Evolutionary conservation across 2,888 invertebrate species (phyloP).

Genomic region (Drosophila seclusa): DNA sequence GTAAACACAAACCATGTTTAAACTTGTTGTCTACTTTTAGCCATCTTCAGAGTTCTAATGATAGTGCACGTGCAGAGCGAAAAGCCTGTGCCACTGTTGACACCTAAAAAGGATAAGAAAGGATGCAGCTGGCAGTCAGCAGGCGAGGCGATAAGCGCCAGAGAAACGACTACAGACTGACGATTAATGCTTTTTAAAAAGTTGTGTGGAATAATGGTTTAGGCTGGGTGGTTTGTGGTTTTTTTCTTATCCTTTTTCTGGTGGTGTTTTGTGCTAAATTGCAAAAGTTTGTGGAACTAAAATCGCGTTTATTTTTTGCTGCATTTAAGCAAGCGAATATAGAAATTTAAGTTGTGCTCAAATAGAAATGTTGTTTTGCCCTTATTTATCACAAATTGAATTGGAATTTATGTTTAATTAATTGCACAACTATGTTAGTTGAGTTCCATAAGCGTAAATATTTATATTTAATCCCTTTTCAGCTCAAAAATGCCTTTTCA

Average conservation of each 20-base stretch:
- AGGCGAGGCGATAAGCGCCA: constrained; percentile 49
- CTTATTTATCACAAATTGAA: background rate
- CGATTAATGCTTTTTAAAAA: constrained; percentile 56
- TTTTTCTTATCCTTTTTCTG: too few species aligned
- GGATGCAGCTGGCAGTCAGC: constrained; percentile 8
- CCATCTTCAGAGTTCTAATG: constrained; percentile 68
- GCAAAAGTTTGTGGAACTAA: background rate
- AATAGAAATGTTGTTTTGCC: background rate
- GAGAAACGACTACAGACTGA: constrained; percentile 52
- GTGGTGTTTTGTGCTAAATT: background rate
- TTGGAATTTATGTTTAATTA: background rate
- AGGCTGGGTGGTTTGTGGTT: background rate
- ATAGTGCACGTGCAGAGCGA: constrained; percentile 58
- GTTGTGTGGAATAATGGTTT: background rate
- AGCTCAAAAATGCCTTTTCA: background rate
- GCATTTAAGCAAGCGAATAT: background rate
- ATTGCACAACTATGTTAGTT: background rate
- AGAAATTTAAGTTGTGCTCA: background rate
- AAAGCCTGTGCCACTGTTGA: constrained; percentile 22
- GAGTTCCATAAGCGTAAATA: background rate
- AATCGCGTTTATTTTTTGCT: background rate
- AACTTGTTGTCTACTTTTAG: constrained; percentile 55
- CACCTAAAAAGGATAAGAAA: constrained; percentile 14
- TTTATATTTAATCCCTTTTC: background rate
- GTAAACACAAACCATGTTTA: constrained; percentile 41